phyloP scores from a whole-genome alignment of 2,113 vertebrate genomes.

The Dasyurus viverrinus region DNA sequence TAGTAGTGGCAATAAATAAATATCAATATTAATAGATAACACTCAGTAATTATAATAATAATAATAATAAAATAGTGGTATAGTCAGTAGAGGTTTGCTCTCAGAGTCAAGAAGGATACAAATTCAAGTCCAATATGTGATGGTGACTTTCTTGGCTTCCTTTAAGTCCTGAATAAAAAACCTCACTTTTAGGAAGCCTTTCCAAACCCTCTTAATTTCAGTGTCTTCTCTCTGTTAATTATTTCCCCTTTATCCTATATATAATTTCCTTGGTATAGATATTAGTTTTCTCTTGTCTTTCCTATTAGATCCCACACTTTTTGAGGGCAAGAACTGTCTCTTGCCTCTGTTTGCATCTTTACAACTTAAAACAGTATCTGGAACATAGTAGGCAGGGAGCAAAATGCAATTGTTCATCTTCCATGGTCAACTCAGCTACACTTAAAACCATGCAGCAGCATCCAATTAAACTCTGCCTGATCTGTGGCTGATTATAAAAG shows the following conservation, averaged over 20 bases:
- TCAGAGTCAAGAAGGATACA: neutral
- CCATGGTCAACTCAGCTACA: neutral
- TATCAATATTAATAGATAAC: neutral
- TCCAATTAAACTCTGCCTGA: conserved; percentile 29
- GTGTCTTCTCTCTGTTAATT: neutral
- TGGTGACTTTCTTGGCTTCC: neutral
- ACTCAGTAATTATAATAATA: neutral
- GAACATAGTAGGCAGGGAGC: neutral
- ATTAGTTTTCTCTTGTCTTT: neutral
- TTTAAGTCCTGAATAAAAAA: neutral
- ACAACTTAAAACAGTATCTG: neutral
- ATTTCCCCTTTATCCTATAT: neutral
- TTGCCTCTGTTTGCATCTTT: neutral
- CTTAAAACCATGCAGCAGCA: conserved; percentile 1
- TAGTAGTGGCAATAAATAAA: neutral
- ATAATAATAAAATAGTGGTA: neutral
- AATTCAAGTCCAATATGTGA: neutral
- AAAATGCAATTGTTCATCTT: neutral
- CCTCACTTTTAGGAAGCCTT: neutral
- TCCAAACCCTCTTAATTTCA: neutral
- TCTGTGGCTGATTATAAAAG: conserved; percentile 36
- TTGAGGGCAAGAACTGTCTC: neutral
- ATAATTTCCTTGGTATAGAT: neutral
- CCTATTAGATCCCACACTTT: neutral
- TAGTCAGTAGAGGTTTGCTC: neutral